Base-by-base conservation (phyloP, 30 jellyfish, hydroid and myxozoan genomes). In the Cassiopea andromeda region DNA sequence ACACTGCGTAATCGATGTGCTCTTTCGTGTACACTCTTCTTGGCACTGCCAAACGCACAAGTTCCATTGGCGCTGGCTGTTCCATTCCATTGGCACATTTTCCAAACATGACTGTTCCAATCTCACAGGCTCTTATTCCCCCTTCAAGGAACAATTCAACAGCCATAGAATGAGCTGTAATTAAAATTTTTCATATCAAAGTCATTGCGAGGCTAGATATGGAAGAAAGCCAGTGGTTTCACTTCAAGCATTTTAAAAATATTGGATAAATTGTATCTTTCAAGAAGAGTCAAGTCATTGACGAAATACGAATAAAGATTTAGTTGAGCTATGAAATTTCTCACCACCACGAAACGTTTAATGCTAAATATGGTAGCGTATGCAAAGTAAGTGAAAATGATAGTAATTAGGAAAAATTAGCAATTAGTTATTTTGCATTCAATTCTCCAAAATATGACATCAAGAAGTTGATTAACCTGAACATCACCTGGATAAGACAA, bases 31-130 rank as follows among this genome's bases (percentile, higher is more conserved):
- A 90, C 69, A 82, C 81, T 72, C 97, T 44, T 46, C 97, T 74
- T 59, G 97, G 97, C 47, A 90, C 81, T 19, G 97, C 97, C 54
- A 90, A 84, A 16, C 97, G 77, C 49, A 90, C 97, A 13, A 90
- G 90, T 48, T 90, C 97, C 97, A 90, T 82, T 38, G 81, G 61
- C 12, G 97, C 97, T 2, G 97, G 90, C 45, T 67, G 61, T 19
- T 90, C 97, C 78, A 46, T 50, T 10, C 97, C 97, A 57, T 90
- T 78, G 48, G 81, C 48, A 47, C 91, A 38, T 38, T 77, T 80
- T 10, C 97, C 97, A 49, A 90, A 90, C 97, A 90, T 90, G 1
- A 90, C 93, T 1, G 93, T 50, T 54, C 97, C 97, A 44, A 90
- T 90, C 85, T 90, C 97, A 49, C 82, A 59, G 54, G 86, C 80